Evolutionary conservation across 2,113 vertebrate genomes (phyloP).

Genomic region (Syngnathus scovelli): DNA sequence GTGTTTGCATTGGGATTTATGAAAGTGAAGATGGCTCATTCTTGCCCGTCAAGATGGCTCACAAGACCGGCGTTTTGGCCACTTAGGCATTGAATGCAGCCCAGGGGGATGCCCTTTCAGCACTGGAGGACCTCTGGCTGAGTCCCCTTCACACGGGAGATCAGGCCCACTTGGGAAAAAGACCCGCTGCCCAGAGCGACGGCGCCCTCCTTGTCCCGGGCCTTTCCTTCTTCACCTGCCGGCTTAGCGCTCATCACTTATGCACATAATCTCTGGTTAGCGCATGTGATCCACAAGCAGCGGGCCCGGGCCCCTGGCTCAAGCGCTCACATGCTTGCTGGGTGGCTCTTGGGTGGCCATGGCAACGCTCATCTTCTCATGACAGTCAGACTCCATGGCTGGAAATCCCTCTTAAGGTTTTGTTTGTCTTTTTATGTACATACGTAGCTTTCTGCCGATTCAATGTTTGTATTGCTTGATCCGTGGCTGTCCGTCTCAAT

Average conservation of each 20-base stretch:
- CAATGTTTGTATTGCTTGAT: slow-evolving; percentile 36
- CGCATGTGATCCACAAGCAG: slow-evolving; percentile 64
- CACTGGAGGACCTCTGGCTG: slow-evolving; percentile 70
- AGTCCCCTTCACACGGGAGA: slow-evolving; percentile 69
- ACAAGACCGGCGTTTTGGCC: slow-evolving; percentile 79
- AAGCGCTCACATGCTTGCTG: slow-evolving; percentile 63
- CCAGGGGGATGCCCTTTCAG: slow-evolving; percentile 74
- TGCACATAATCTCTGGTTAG: slow-evolving; percentile 84
- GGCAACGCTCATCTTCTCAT: slow-evolving; percentile 73
- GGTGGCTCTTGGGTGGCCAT: slow-evolving; percentile 66
- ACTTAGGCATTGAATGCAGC: slow-evolving; percentile 79
- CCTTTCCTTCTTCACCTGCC: slow-evolving; percentile 82
- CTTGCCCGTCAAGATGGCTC: slow-evolving; percentile 81
- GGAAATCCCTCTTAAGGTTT: slow-evolving; percentile 60
- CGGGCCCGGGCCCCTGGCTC: slow-evolving; percentile 39
- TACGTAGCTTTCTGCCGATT: slow-evolving; percentile 44
- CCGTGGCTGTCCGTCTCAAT: slow-evolving; percentile 47
- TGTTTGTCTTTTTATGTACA: slow-evolving; percentile 50
- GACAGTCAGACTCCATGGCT: slow-evolving; percentile 65
- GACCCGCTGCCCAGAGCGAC: slow-evolving; percentile 79
- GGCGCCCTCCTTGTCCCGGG: slow-evolving; percentile 64
- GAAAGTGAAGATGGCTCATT: slow-evolving; percentile 80
- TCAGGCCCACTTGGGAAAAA: slow-evolving; percentile 66
- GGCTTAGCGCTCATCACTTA: slow-evolving; percentile 87
- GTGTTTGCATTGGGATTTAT: slow-evolving; percentile 64